Base-by-base conservation (phyloP, 2,888 invertebrate genomes). In the Itoplectis maculator region DNA sequence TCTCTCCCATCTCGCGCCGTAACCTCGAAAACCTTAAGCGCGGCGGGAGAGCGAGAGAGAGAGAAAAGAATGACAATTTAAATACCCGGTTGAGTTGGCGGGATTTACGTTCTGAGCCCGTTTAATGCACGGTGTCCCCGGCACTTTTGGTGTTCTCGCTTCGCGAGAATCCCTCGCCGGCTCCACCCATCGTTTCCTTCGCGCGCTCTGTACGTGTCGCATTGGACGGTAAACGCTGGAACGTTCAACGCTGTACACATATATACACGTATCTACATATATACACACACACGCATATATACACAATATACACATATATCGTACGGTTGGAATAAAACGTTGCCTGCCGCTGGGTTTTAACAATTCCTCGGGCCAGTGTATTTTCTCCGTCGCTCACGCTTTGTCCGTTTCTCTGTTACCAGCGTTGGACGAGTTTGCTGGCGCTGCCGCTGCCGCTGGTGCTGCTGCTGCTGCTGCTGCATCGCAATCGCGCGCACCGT, bases 141-240 rank as follows among this genome's bases (percentile, higher is more conserved):
- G 65, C 75, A 70, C 65, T 75, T 79, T 75, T 72, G 79, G 75
- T 79, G 61, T 66, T 73, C 75, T 59, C 29, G 75, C 65, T 42
- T n/a, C 29, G 75, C 66, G 66, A 35, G 70, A 75, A 66, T 63
- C 75, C 61, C 79, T 76, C 45, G 66, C 29, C 66, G 37, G 56
- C 61, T 76, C 79, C 82, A 72, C 79, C 82, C 82, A 81, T 65
- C 73, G 47, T 75, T 70, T 79, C 74, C 40, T 70, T 70, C n/a
- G n/a, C n/a, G n/a, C n/a, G 29, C 47, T 65, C 69, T 18, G 56
- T 54, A 42, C 61, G 35, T 37, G 47, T 51, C 49, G 51, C 42
- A 61, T 15, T 51, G 49, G 42, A 29, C 7, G 51, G 23, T 45
- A 40, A 79, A 79, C 56, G 40, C 49, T 74, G 29, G 59, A 54